Base-by-base conservation (phyloP, 2,888 invertebrate genomes). In the Tenthredo livida region DNA sequence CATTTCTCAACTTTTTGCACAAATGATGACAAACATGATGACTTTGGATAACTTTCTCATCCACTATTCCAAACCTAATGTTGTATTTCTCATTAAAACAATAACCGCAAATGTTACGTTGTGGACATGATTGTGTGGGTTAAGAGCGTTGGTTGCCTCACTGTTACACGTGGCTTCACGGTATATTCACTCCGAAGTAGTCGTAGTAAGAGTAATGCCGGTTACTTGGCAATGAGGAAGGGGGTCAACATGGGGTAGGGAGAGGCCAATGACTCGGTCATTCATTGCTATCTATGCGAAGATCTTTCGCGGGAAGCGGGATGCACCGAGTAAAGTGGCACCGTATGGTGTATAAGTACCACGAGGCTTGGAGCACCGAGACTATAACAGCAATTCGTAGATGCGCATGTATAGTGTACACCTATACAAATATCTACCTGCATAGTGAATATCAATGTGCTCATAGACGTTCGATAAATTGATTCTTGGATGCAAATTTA, bases 201-300 rank as follows among this genome's bases (percentile, higher is more conserved):
- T 54, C 17, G 78, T 21, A 37, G 75, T 33, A 78, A 78, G 12
- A 78, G 78, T 54, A 54, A 78, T 54, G 58, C 80, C 80, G 80
- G 58, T 80, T 80, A 80, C n/a, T 80, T n/a, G 58, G 80, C 61
- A 80, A 61, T 80, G 80, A 58, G 61, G 77, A 80, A 61, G 40
- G 61, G 61, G 40, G 80, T 58, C 80, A 40, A 61, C 37, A n/a
- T 61, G 80, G 21, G 15, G 80, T 80, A 40, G 40, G 54, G 73
- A 84, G 85, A 86, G 90, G 88, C 90, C 90, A 87, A 87, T 86
- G 90, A 89, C 89, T 88, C 86, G 85, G 87, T 86, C 88, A 88
- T 88, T 87, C 85, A 85, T 86, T 84, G 86, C 86, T 91, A 91
- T 91, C 91, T 91, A 91, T 90, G 91, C 90, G 88, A 73, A 89